phyloP scores from a whole-genome alignment of 2,113 vertebrate species.

The Eleginops maclovinus region DNA sequence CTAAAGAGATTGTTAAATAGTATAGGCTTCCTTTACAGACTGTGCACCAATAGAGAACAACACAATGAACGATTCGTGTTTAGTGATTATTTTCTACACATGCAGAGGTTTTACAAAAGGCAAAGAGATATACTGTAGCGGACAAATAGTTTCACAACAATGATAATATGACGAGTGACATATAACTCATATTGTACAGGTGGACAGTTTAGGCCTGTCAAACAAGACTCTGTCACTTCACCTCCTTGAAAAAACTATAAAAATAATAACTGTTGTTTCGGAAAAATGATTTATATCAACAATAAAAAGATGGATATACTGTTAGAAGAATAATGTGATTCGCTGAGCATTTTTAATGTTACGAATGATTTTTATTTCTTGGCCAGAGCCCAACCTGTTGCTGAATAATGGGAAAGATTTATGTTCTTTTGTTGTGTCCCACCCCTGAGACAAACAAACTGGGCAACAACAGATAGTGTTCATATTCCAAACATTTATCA shows the following conservation, averaged over 20 bases:
- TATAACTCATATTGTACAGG: too few species aligned
- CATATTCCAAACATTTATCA: slow-evolving; percentile 45
- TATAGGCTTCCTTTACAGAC: not conserved
- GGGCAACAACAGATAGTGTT: slow-evolving; percentile 36
- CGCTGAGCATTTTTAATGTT: not conserved
- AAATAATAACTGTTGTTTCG: not conserved
- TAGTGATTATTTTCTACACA: not conserved
- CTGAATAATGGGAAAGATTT: slow-evolving; percentile 26
- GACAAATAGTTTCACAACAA: not conserved
- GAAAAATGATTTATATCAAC: not conserved
- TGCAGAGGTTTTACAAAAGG: too few species aligned
- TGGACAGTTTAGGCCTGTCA: too few species aligned
- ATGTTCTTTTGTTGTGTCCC: slow-evolving; percentile 41
- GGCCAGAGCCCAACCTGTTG: slow-evolving; percentile 10
- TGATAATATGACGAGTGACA: not conserved
- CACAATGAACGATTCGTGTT: not conserved
- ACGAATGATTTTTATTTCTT: slow-evolving; percentile 3
- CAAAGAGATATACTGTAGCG: not conserved
- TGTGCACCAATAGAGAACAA: too few species aligned
- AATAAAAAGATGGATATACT: not conserved
- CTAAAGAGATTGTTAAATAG: not conserved
- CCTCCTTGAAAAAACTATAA: not conserved
- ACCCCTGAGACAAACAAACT: slow-evolving; percentile 36
- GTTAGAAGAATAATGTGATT: not conserved
- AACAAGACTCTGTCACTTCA: too few species aligned